A percentile compares a stretch with the other conserved stretches of the same genome.
phyloP scores from a whole-genome alignment of 1,140 invertebrate genomes.

The Trachymyrmex septentrionalis region DNA sequence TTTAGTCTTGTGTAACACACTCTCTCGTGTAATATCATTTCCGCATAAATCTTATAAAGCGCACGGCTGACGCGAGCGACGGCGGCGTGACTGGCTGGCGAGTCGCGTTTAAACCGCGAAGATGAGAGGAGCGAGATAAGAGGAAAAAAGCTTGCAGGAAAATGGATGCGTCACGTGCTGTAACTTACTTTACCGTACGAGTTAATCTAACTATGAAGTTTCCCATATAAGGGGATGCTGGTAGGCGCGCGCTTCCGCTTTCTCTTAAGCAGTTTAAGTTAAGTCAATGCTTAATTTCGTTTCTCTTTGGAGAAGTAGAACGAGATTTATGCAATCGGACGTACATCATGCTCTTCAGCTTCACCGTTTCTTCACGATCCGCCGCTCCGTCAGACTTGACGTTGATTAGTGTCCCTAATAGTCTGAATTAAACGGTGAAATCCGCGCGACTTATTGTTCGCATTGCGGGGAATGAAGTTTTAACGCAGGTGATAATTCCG shows the following conservation, averaged over 20 bases:
- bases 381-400: slow-evolving; percentile 11
- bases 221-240: slow-evolving; percentile 37
- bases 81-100: slow-evolving; percentile 55
- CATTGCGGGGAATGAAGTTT: slow-evolving; percentile 29
- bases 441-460: slow-evolving; percentile 40
- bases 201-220: slow-evolving; percentile 62
- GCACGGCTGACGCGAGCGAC: slow-evolving; percentile 54
- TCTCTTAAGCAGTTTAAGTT: slow-evolving; percentile 60
- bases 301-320: neutral
- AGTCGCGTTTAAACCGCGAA: slow-evolving; percentile 62
- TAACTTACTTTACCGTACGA: slow-evolving; percentile 57
- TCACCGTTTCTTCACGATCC: slow-evolving; percentile 13
- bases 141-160: slow-evolving; percentile 59
- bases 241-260: neutral
- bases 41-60: slow-evolving; percentile 62
- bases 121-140: slow-evolving; percentile 57
- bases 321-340: slow-evolving; percentile 51
- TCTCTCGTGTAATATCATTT: slow-evolving; percentile 60
- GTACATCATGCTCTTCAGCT: slow-evolving; percentile 11
- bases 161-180: slow-evolving; percentile 58
- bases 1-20: slow-evolving; percentile 48
- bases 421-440: slow-evolving; percentile 31
- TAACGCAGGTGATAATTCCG: slow-evolving; percentile 30
- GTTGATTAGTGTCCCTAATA: slow-evolving; percentile 38
- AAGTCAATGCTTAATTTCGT: slow-evolving; percentile 64